These are phyloP conservation scores for Dicyrtomina minuta DNA, from an alignment of 2,888 invertebrate genomes.

Conservation along the genomic window DNA sequence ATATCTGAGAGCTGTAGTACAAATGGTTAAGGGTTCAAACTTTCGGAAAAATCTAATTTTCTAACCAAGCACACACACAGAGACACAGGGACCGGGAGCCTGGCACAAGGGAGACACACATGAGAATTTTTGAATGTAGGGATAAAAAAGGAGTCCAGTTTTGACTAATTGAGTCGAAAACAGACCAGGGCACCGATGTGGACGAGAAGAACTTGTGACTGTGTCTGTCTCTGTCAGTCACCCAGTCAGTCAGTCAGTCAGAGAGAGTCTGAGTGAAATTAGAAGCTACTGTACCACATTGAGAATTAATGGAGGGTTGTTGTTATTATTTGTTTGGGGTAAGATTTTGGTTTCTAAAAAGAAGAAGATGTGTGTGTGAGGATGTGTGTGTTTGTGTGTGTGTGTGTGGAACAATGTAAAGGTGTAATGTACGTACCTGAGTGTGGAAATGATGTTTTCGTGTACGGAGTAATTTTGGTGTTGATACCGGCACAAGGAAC, in stretches of 20 bases:
- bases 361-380: background rate
- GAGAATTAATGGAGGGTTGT: background rate
- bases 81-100: too few relatives aligned
- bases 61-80: too few relatives aligned
- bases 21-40: too few relatives aligned
- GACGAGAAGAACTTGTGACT: too few relatives aligned
- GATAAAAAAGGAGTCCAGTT: background rate
- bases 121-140: background rate
- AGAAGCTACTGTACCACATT: background rate
- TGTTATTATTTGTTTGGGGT: background rate
- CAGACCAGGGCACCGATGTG: too few relatives aligned
- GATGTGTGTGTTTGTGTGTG: too few relatives aligned
- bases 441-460: constrained; percentile 52
- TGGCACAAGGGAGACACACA: background rate
- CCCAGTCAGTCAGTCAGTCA: background rate
- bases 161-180: too few relatives aligned
- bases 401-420: constrained; percentile 1
- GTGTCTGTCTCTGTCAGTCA: too few relatives aligned
- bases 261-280: background rate
- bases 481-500: constrained; percentile 54
- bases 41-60: too few relatives aligned
- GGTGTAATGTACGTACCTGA: constrained; percentile 33
- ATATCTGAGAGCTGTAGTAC: too few relatives aligned
- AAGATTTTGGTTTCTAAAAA: background rate
- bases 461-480: constrained; percentile 52